These are phyloP conservation scores for Lucilia sericata DNA, from an alignment of 1,140 invertebrate genomes.

Conservation along the genomic window DNA sequence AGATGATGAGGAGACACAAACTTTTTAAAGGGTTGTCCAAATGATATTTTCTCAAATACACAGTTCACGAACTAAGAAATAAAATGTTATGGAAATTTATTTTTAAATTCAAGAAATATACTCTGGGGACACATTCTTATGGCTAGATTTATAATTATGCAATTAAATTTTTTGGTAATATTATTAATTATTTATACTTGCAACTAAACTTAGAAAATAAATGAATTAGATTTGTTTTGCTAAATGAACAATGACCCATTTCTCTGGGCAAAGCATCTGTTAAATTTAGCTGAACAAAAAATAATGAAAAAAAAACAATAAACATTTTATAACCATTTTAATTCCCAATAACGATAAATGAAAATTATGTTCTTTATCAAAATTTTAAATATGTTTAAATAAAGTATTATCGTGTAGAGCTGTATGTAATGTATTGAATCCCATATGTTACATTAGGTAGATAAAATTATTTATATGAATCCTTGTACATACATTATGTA, in stretches of 20 bases:
- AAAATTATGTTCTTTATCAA: not conserved
- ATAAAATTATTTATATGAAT: not conserved
- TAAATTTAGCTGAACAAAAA: not conserved
- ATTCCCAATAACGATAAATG: no score
- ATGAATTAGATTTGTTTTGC: no score
- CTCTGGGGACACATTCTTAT: slow-evolving; percentile 21
- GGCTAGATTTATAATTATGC: slow-evolving; percentile 35
- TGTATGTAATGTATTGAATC: not conserved
- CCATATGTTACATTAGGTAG: slow-evolving; percentile 15
- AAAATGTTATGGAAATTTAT: not conserved
- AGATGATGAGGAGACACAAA: not conserved
- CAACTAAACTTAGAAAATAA: not conserved
- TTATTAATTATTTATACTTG: slow-evolving; percentile 36
- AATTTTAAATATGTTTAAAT: not conserved
- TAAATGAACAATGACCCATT: not conserved
- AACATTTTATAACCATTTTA: no score
- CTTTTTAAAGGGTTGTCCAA: slow-evolving; percentile 1
- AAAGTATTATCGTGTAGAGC: not conserved
- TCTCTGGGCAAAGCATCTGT: not conserved
- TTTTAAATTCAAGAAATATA: slow-evolving; percentile 28
- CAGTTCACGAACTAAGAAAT: not conserved
- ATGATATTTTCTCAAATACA: not conserved
- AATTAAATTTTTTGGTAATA: slow-evolving; percentile 33
- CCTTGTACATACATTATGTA: not conserved
- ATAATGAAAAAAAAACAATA: not conserved